Percentiles rank a stretch among this genome's conserved stretches.
Evolutionary conservation across 2,797 vertebrate species (phyloP).

Genomic region (Chloroceryle inda): DNA sequence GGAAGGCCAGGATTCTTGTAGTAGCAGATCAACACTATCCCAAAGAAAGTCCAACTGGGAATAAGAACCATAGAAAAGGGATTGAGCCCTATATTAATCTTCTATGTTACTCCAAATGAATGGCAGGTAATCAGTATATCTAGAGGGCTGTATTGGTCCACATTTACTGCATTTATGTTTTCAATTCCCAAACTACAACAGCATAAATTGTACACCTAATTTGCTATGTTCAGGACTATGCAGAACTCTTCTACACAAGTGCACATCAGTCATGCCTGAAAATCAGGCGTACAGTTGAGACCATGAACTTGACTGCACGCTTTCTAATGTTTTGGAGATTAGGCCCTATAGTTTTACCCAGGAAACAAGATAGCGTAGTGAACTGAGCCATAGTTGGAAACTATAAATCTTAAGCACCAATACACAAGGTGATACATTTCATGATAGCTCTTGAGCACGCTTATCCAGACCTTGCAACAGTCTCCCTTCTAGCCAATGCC

Average conservation of each 20-base stretch:
- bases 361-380: neutral
- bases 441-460: neutral
- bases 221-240: neutral
- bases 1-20: neutral
- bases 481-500: neutral
- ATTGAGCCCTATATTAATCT: neutral
- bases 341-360: neutral
- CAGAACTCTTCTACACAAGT: neutral
- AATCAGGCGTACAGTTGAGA: neutral
- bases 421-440: neutral
- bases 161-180: neutral
- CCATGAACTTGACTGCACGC: neutral
- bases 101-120: neutral
- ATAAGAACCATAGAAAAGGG: neutral
- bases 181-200: neutral
- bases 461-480: neutral
- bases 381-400: neutral
- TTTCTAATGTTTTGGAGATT: neutral
- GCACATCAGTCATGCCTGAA: neutral
- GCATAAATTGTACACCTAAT: neutral
- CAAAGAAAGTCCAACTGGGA: neutral
- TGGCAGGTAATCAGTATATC: neutral
- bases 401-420: neutral
- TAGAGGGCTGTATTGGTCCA: neutral
- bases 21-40: neutral